Base-by-base conservation (phyloP, 1,140 invertebrate genomes). In the Tribolium madens region DNA sequence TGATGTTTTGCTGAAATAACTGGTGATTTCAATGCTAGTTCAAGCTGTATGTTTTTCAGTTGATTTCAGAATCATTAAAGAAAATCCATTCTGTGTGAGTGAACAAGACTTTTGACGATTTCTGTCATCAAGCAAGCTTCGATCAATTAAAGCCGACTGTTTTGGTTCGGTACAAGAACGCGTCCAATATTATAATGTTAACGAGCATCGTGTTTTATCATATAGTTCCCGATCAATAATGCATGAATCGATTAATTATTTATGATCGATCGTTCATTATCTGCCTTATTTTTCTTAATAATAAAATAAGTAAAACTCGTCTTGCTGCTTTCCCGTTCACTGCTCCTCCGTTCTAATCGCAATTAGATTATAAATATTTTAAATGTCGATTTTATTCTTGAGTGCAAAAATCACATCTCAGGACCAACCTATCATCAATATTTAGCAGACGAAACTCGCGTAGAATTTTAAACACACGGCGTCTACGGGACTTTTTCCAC, bases 181-280 rank as follows among this genome's bases (percentile, higher is more conserved):
- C 52, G 68, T 75, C 71, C 53, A 42, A 75, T 79, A 78, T 80
- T 78, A 81, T 78, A 73, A 78, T 78, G 74, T 77, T 78, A 78
- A 79, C 77, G 75, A 80, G 72, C 47, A 69, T 10, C 60, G 26
- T 78, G 53, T 81, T 80, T 77, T 76, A 78, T 80, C 79, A 80
- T 81, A 81, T 81, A 76, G 77, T 80, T 76, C 80, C 68, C 18
- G 76, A 80, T 81, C 79, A 78, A 80, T 81, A 79, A 81, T 80
- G 77, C 77, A 78, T 80, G 79, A 81, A 64, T 72, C 77, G 73
- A 81, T 81, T 81, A 80, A 81, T 81, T 80, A 81, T 81, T 80
- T 81, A 81, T 81, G 80, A 81, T 81, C 76, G 80, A 81, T 81
- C 80, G 78, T 78, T 81, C 80, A 81, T 81, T 81, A 81, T 79